Base-by-base conservation (phyloP, 2,888 invertebrate genomes). In the Arge pagana region DNA sequence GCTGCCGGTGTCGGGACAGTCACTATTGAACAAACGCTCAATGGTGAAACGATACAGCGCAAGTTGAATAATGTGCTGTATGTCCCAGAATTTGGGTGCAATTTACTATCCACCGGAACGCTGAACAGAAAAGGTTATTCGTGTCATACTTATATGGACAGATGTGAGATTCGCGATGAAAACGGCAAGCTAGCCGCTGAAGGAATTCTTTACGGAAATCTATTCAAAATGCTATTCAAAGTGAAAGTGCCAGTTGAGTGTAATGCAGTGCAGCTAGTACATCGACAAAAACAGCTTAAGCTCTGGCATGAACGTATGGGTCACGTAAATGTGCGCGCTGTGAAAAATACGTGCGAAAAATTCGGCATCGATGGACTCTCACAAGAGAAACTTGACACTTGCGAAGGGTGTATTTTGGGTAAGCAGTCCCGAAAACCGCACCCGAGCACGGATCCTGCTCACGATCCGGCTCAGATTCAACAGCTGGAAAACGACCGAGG, bases 21-120 rank as follows among this genome's bases (percentile, higher is more conserved):
- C 4, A 16, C 45, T 6, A 48, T 56, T 16, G 4, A 24, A 7
- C 56, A 48, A 15, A 15, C 8, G 5, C 35, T 54, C 3, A 33
- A 48, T 15, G 40, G 36, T 13, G 10, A 42, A 26, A 10, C 10
- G n/a, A 8, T 18, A 1, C 23, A 35, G 13, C 28, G 51, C 30
- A 21, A 52, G 16, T n/a, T 59, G 13, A 7, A 24, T 15, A 52
- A 57, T 18, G 54, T 57, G 3, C 39, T 57, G 4, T 45, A 30
- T 10, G 56, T 58, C 3, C 58, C 58, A 2, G 50, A 40, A 4
- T 30, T 57, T 10, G 49, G 43, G 28, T 36, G 37, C 18, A 50
- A 56, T 37, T 43, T 36, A 5, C 53, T 51, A 18, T 54, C 48
- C 2, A 33, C 52, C n/a, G 21, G 41, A 3, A 37, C 53, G 4